Evolutionary conservation across 2,797 vertebrate genomes (phyloP).

Genomic region (Enteromius viviparus): DNA sequence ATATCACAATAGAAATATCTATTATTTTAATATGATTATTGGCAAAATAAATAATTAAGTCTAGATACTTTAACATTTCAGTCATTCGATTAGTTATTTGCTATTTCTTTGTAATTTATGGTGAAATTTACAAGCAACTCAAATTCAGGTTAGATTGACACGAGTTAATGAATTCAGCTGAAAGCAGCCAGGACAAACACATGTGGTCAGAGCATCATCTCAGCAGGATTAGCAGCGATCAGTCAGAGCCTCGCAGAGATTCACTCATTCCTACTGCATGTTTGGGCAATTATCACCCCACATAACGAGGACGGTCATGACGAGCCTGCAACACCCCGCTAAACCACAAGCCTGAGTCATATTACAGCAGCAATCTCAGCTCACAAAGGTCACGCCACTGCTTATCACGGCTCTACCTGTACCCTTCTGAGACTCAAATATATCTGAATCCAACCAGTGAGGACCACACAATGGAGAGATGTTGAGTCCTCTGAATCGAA

Average conservation of each 20-base stretch:
- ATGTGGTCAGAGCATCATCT: background rate
- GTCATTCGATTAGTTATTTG: background rate
- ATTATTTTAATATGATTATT: background rate
- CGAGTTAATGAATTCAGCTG: background rate
- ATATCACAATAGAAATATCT: background rate
- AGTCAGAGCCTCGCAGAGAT: background rate
- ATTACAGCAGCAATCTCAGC: background rate
- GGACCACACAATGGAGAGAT: background rate
- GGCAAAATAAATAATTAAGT: background rate
- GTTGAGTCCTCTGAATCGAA: background rate
- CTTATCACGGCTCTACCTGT: background rate
- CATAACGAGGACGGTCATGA: constrained; percentile 8
- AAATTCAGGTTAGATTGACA: background rate
- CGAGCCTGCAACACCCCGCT: background rate
- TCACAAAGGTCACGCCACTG: background rate
- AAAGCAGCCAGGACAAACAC: background rate
- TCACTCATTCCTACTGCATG: constrained; percentile 29
- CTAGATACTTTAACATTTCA: background rate
- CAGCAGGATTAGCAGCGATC: background rate
- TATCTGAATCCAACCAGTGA: background rate
- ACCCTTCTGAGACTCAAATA: background rate
- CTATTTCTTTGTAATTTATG: background rate
- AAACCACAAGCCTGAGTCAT: constrained; percentile 22
- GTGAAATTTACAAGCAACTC: background rate
- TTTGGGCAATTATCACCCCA: constrained; percentile 42